Percentiles rank a stretch among this genome's conserved stretches.
These are phyloP conservation scores for Shargacucullia verbasci DNA, from an alignment of 2,888 invertebrate species.

Conservation along the genomic window DNA sequence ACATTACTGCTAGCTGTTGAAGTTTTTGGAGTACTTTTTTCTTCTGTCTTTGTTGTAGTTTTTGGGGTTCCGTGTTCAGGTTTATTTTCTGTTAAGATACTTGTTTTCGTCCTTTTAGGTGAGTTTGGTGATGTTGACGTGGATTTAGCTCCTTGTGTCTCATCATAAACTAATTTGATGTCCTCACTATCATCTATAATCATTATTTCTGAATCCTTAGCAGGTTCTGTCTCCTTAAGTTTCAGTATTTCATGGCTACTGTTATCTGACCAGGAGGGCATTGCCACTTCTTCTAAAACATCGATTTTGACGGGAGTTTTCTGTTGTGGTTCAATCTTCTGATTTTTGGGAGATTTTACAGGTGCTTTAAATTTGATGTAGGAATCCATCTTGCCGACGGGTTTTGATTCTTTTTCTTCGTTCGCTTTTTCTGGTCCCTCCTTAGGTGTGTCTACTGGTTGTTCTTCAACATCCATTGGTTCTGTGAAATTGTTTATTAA, in stretches of 20 bases:
- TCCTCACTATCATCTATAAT: conserved; percentile 87
- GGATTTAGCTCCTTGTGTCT: conserved; percentile 70
- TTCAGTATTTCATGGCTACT: conserved; percentile 79
- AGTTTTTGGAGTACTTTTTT: conserved; percentile 42
- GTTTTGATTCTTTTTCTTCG: conserved; percentile 55
- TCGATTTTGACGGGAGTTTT: conserved; percentile 83
- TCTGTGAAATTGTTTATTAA: conserved; percentile 65
- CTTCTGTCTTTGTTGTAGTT: conserved; percentile 29
- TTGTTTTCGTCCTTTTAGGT: conserved; percentile 23
- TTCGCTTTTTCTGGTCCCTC: conserved; percentile 50
- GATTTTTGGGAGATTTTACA: conserved; percentile 73
- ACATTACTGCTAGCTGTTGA: conserved; percentile 11
- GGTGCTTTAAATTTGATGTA: conserved; percentile 83
- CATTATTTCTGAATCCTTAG: conserved; percentile 53
- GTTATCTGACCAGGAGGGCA: conserved; percentile 86
- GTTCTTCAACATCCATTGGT: conserved; percentile 68
- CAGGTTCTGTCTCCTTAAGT: conserved; percentile 59
- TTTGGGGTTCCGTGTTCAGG: conserved; percentile 23
- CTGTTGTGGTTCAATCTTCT: conserved; percentile 63
- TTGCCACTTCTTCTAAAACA: conserved; percentile 80
- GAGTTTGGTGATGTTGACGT: conserved; percentile 51
- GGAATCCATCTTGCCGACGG: conserved; percentile 71
- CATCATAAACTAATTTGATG: conserved; percentile 89
- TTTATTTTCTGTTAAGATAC: conserved; percentile 6
- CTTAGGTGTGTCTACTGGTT: conserved; percentile 45